Percentiles rank a stretch among this genome's conserved stretches.
phyloP scores from a whole-genome alignment of 1,140 invertebrate species.

The Bombus superbus region DNA sequence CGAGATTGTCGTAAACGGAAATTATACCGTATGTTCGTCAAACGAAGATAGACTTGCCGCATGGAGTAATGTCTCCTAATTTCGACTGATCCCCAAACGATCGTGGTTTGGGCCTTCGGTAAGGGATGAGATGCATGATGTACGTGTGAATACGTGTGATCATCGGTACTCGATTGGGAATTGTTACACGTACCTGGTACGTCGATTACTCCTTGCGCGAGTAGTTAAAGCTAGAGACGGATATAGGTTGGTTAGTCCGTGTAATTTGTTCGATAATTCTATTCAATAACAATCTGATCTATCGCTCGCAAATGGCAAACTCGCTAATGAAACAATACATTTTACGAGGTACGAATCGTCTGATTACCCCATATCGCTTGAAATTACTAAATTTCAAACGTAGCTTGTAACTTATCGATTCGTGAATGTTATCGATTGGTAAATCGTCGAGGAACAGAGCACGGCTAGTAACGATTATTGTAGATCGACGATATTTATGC shows the following conservation, averaged over 20 bases:
- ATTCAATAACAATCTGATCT: no score
- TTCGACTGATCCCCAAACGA: neutral
- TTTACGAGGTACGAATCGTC: no score
- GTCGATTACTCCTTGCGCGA: neutral
- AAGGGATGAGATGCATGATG: neutral
- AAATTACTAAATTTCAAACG: no score
- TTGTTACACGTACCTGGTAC: neutral
- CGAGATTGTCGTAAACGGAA: neutral
- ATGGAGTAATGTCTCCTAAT: neutral
- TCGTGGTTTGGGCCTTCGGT: neutral
- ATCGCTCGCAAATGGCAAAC: neutral
- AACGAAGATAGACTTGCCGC: neutral
- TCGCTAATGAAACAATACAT: no score
- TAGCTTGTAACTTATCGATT: no score
- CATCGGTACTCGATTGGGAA: neutral
- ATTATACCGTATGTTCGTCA: neutral
- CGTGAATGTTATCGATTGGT: no score
- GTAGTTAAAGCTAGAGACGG: neutral
- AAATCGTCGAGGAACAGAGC: no score
- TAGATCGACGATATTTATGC: no score
- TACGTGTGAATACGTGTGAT: neutral
- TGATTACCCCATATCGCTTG: no score
- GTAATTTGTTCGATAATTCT: neutral
- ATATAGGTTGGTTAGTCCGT: neutral
- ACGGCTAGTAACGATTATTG: no score